Evolutionary conservation across 2,797 vertebrate genomes (phyloP).

Genomic region (Meriones psammophilus): DNA sequence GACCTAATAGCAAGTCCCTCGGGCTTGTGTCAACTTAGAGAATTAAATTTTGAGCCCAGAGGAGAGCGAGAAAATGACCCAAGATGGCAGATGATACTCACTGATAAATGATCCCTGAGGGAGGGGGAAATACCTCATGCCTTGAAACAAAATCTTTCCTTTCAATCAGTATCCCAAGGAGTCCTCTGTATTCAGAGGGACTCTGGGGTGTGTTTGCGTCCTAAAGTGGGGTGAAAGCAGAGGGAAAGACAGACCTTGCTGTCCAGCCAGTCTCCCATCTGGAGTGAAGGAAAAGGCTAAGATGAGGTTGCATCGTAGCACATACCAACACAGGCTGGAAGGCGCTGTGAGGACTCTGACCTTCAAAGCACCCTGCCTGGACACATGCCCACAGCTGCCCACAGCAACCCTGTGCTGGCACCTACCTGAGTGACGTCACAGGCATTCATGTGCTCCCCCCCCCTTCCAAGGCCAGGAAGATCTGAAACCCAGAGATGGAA

Average conservation of each 20-base stretch:
- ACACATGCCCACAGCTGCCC: too few relatives aligned
- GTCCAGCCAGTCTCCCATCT: neutral
- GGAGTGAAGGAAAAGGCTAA: neutral
- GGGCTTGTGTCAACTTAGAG: neutral
- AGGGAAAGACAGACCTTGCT: neutral
- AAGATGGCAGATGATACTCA: neutral
- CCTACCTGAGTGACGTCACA: neutral
- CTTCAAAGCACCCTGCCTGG: neutral
- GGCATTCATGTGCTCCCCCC: neutral
- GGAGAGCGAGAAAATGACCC: neutral
- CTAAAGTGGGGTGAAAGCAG: too few relatives aligned
- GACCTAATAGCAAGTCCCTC: neutral
- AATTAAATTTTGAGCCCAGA: neutral
- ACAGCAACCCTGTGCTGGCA: neutral
- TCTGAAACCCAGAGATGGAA: neutral
- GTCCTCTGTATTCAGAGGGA: neutral
- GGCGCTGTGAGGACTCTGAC: neutral
- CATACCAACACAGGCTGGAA: neutral
- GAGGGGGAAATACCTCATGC: too few relatives aligned
- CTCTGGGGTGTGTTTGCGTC: neutral
- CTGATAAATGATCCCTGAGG: neutral
- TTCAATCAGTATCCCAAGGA: neutral
- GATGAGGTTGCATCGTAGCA: neutral
- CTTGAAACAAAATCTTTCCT: neutral
- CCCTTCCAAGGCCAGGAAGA: neutral